Evolutionary conservation across 2,888 invertebrate species (phyloP).

Genomic region (Ophion slaviceki): DNA sequence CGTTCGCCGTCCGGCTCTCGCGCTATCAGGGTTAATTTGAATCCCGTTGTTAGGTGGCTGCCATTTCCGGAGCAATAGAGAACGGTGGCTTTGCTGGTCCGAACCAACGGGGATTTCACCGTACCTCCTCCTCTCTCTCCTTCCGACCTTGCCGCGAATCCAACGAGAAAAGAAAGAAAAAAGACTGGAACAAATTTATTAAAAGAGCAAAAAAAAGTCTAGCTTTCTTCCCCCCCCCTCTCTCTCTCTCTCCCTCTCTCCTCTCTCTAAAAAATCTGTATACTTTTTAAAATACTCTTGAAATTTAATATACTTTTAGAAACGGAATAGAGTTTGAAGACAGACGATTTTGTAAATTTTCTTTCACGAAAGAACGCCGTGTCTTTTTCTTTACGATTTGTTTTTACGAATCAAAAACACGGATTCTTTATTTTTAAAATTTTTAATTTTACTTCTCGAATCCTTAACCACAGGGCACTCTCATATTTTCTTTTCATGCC

Average conservation of each 20-base stretch:
- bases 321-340: too few relatives aligned
- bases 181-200: neutral
- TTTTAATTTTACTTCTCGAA: too few relatives aligned
- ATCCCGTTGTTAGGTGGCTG: constrained; percentile 66
- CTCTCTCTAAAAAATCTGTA: too few relatives aligned
- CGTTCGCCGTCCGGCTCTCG: constrained; percentile 46
- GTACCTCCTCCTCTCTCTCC: neutral
- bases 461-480: too few relatives aligned
- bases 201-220: constrained; percentile 46
- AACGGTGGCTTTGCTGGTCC: constrained; percentile 34
- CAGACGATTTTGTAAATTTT: too few relatives aligned
- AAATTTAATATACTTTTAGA: too few relatives aligned
- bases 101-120: constrained; percentile 40
- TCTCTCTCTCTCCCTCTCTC: constrained; percentile 17
- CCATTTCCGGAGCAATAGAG: constrained; percentile 62
- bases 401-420: too few relatives aligned
- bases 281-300: too few relatives aligned
- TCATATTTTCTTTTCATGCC: too few relatives aligned
- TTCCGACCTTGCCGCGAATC: neutral
- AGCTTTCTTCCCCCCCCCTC: constrained; percentile 31
- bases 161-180: constrained; percentile 19
- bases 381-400: too few relatives aligned
- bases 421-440: too few relatives aligned
- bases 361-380: too few relatives aligned
- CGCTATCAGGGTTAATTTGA: constrained; percentile 66